Percentiles rank a stretch among this genome's conserved stretches.
These are phyloP conservation scores for Labeo calbasu DNA, from an alignment of 2,797 vertebrate species.

Conservation along the genomic window DNA sequence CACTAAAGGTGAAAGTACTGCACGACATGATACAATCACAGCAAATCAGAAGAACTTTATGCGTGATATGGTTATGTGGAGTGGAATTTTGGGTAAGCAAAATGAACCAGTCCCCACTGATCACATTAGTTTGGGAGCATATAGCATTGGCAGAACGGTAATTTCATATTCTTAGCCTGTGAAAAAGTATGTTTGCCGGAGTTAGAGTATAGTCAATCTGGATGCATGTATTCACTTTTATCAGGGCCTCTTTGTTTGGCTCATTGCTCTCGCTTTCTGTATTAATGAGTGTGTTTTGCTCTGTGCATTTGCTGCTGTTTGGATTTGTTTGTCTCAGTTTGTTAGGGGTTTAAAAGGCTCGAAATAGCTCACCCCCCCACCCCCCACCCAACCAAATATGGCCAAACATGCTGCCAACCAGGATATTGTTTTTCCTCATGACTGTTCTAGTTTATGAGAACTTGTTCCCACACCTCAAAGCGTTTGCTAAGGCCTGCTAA, in stretches of 20 bases:
- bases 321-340: slow-evolving; percentile 53
- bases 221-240: slow-evolving; percentile 63
- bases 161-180: slow-evolving; percentile 58
- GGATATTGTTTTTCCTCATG: slow-evolving; percentile 64
- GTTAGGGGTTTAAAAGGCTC: slow-evolving; percentile 45
- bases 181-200: slow-evolving; percentile 39
- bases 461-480: slow-evolving; percentile 38
- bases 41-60: neutral
- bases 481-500: slow-evolving; percentile 68
- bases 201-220: slow-evolving; percentile 45
- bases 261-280: slow-evolving; percentile 53
- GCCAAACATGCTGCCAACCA: slow-evolving; percentile 36
- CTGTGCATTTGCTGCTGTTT: slow-evolving; percentile 45
- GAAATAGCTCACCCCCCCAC: slow-evolving; percentile 29
- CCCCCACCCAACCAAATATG: slow-evolving; percentile 28
- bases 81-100: neutral
- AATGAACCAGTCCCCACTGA: neutral
- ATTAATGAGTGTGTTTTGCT: slow-evolving; percentile 61
- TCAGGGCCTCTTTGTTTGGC: slow-evolving; percentile 60
- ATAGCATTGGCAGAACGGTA: slow-evolving; percentile 56
- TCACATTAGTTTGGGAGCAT: slow-evolving; percentile 78
- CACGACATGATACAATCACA: neutral
- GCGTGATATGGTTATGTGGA: neutral
- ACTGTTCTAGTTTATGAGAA: slow-evolving; percentile 65
- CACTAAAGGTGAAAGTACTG: neutral